Conservation (phyloP, 2,888 invertebrate genomes). For the Steromphala cineraria region DNA sequence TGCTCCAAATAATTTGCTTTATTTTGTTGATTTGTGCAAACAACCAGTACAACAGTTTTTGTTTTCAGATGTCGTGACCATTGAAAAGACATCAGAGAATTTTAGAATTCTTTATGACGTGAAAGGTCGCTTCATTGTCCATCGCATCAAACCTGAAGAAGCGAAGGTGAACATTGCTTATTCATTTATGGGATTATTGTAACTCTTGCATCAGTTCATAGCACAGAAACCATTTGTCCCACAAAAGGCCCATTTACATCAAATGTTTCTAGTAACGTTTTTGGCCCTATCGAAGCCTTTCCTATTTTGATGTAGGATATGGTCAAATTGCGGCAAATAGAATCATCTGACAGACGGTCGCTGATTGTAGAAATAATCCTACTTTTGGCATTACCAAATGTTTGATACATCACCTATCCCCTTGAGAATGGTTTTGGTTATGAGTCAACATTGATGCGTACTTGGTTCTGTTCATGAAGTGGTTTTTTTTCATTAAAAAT, state of each 20-base stretch:
- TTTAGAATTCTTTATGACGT: slow-evolving; percentile 99
- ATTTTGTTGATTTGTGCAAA: no score
- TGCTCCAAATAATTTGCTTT: no score
- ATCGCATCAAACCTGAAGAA: slow-evolving; percentile 97
- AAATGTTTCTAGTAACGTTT: no score
- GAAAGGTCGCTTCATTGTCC: slow-evolving; percentile 97
- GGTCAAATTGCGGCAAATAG: slow-evolving; percentile 37
- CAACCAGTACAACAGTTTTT: neutral
- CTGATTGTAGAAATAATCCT: neutral
- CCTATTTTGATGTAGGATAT: slow-evolving; percentile 11
- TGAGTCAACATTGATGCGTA: no score
- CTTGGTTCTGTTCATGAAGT: no score
- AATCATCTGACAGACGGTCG: slow-evolving; percentile 21
- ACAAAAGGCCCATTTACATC: no score
- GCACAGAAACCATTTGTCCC: no score
- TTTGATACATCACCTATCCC: neutral
- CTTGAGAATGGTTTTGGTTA: no score
- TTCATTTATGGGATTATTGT: neutral
- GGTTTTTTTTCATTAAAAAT: no score
- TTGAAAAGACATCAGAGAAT: slow-evolving; percentile 97
- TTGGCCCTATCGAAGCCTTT: slow-evolving; percentile 23
- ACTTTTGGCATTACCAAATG: slow-evolving; percentile 17
- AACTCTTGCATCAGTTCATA: no score
- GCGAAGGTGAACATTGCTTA: slow-evolving; percentile 85
- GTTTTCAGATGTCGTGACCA: slow-evolving; percentile 93